A percentile compares a stretch with the other conserved stretches of the same genome.
These are phyloP conservation scores for Oncorhynchus keta DNA, from an alignment of 2,113 vertebrate genomes.

Conservation along the genomic window DNA sequence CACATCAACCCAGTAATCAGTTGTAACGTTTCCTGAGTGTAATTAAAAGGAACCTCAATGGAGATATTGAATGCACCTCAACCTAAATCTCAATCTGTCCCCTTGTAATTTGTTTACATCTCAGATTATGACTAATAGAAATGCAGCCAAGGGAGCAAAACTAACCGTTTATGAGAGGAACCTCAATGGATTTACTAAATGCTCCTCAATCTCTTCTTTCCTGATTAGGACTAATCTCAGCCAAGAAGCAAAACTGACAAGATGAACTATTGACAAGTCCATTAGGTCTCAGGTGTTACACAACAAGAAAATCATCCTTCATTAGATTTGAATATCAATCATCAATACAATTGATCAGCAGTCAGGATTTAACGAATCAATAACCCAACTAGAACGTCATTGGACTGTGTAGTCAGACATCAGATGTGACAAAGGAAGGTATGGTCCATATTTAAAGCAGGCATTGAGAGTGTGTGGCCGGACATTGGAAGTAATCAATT, in stretches of 20 bases:
- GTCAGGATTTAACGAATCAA: constrained; percentile 29
- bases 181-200: background rate
- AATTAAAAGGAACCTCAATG: too few species aligned
- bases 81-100: too few species aligned
- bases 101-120: too few species aligned
- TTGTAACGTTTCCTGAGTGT: too few species aligned
- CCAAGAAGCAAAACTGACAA: background rate
- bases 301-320: constrained; percentile 24
- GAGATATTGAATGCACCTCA: too few species aligned
- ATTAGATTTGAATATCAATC: constrained; percentile 30
- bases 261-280: background rate
- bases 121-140: too few species aligned
- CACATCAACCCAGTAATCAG: too few species aligned
- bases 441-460: background rate
- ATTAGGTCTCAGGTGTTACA: constrained; percentile 10
- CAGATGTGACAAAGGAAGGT: background rate
- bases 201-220: background rate
- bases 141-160: too few species aligned
- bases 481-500: constrained; percentile 46
- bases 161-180: too few species aligned
- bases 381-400: constrained; percentile 24
- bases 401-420: background rate
- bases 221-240: background rate
- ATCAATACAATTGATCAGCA: constrained; percentile 37
- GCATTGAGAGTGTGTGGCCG: background rate